phyloP scores from a whole-genome alignment of 1,140 invertebrate species.

The Drosophila nannoptera region DNA sequence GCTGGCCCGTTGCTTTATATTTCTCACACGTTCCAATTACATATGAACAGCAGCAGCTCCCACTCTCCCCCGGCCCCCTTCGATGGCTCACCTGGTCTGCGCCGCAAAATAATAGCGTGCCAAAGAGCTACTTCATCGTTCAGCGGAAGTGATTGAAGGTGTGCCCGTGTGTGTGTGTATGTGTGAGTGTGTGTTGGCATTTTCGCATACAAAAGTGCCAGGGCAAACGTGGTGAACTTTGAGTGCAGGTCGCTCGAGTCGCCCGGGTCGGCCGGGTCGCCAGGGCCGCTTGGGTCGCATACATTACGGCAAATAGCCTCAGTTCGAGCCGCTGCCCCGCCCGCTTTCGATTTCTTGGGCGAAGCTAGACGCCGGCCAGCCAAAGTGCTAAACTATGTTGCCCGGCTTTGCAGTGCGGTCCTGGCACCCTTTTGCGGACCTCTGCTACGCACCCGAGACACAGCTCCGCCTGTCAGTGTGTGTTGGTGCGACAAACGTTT shows the following conservation, averaged over 20 bases:
- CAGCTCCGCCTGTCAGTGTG: slow-evolving; percentile 20
- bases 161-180: slow-evolving; percentile 54
- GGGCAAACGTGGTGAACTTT: slow-evolving; percentile 60
- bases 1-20: slow-evolving; percentile 57
- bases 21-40: slow-evolving; percentile 79
- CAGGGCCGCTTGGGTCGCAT: slow-evolving; percentile 42
- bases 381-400: slow-evolving; percentile 79
- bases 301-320: slow-evolving; percentile 42
- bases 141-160: slow-evolving; percentile 79
- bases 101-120: slow-evolving; percentile 77
- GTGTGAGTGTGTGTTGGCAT: slow-evolving; percentile 39
- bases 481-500: slow-evolving; percentile 74
- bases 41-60: slow-evolving; percentile 33
- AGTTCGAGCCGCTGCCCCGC: background rate
- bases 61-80: background rate
- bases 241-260: slow-evolving; percentile 62
- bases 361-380: slow-evolving; percentile 42
- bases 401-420: slow-evolving; percentile 64
- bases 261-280: slow-evolving; percentile 15
- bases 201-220: slow-evolving; percentile 58
- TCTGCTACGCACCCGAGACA: slow-evolving; percentile 54
- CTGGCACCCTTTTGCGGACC: slow-evolving; percentile 60
- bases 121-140: slow-evolving; percentile 78
- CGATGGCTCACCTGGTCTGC: background rate
- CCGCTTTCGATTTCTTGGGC: slow-evolving; percentile 59